phyloP scores from a whole-genome alignment of 2,113 vertebrate species.

The human region GRCh38 chr2:18065001-18065500 shows the following conservation, averaged over 20 bases:
- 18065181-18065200: neutral
- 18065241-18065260: neutral
- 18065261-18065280: too few relatives aligned
- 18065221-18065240: neutral
- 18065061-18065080: neutral
- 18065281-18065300: neutral
- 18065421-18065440: neutral
- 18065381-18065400: neutral
- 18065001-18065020: neutral
- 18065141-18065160: neutral
- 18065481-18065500: neutral
- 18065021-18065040: neutral
- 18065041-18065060: neutral
- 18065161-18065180: neutral
- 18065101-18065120: neutral
- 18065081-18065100: neutral
- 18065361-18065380: neutral
- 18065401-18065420: neutral
- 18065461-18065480: neutral
- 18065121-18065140: neutral
- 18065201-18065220: neutral
- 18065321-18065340: neutral
- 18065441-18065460: neutral
- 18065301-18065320: neutral
- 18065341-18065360: neutral